Conservation (phyloP, 2,113 vertebrate genomes). For the human (Homo sapiens) region GRCh38 chr12:12955001-12955500, state of each 20-base stretch:
- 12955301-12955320: background rate
- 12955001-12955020: conserved; percentile 2
- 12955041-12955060: background rate
- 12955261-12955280: background rate
- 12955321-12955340: background rate
- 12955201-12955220: background rate
- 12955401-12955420: background rate
- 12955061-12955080: background rate
- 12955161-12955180: background rate
- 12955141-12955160: background rate
- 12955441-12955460: background rate
- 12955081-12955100: background rate
- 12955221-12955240: background rate
- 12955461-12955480: background rate
- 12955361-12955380: background rate
- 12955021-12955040: background rate
- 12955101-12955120: background rate
- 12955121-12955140: background rate
- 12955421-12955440: background rate
- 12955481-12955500: background rate
- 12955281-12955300: background rate
- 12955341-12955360: accelerated
- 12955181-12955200: background rate
- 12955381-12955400: accelerated
- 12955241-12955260: background rate